Base-by-base conservation (phyloP, 1,140 invertebrate species). In the Eupeodes corollae region DNA sequence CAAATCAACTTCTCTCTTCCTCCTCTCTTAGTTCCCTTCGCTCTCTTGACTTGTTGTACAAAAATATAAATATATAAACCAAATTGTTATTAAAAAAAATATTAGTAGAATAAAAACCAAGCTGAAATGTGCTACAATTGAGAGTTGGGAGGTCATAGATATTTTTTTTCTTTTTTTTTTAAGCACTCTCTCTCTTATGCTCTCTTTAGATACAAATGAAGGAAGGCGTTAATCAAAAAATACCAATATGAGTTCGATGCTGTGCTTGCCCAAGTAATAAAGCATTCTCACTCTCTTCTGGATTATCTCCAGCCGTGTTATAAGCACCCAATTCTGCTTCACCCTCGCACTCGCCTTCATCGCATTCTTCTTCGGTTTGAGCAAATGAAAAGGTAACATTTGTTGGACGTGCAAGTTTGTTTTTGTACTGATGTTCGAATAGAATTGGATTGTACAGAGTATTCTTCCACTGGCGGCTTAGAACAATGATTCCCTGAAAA, bases 381-480 rank as follows among this genome's bases (percentile, higher is more conserved):
- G 88, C 87, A 41, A 91, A 73, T 12, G 88, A 83, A 70, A 91
- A 92, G 15, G 87, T 88, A 11, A 93, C 86, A 64, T 90, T 91
- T 45, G 90, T 75, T 13, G 88, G 84, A 57, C 89, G 85, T 51
- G 81, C 75, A 33, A 86, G 73, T 62, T 88, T 83, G 43, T 79
- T 83, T 73, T 91, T 91, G 58, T 88, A 86, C 63, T 88, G 90
- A 61, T 91, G 86, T 57, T 95, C 89, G 43, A 92, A 75, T 32
- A 95, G 71, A 41, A 93, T 73, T 1, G 93, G 93, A 54, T 93
- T 95, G 61, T 96, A 95, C 2, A 98, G 70, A 5, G 91, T 86
- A 67, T 93, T 95, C 70, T 97, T 97, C 93, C 93, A 98, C 63
- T 97, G 91, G 3, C 92, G 78, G 57, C 89, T 93, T 15, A 97